Percentiles rank a stretch among this genome's conserved stretches.
phyloP scores from a whole-genome alignment of 2,888 invertebrate species.

The Leuctra nigra region DNA sequence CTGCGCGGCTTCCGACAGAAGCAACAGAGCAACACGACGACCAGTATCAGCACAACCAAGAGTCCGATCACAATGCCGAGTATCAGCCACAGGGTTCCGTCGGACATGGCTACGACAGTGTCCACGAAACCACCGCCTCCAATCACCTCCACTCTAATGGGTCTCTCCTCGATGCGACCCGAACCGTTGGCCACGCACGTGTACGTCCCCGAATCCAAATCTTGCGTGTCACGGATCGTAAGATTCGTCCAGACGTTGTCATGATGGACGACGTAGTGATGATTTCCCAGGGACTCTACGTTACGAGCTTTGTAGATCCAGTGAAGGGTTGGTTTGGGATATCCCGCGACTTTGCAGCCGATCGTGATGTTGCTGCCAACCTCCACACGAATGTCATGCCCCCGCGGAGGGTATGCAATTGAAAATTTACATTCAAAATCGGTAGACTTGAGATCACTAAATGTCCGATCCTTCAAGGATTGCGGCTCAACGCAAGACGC shows the following conservation, averaged over 20 bases:
- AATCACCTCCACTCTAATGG: constrained; percentile 55
- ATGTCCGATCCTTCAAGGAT: not conserved
- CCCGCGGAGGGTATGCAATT: constrained; percentile 46
- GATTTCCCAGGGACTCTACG: constrained; percentile 34
- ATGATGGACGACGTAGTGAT: constrained; percentile 4
- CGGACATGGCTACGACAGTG: constrained; percentile 38
- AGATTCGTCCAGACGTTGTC: constrained; percentile 53
- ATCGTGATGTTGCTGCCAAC: constrained; percentile 61
- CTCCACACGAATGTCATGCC: constrained; percentile 52
- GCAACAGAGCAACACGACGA: constrained; percentile 47
- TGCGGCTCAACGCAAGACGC: constrained; percentile 66
- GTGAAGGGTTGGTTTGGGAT: constrained; percentile 67
- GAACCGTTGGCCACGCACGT: constrained; percentile 75
- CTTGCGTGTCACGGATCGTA: constrained; percentile 55
- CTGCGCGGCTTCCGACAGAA: constrained; percentile 54
- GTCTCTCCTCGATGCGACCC: constrained; percentile 71
- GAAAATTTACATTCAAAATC: constrained; percentile 17
- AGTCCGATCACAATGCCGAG: constrained; percentile 43
- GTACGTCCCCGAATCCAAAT: constrained; percentile 64
- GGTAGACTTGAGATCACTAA: constrained; percentile 3
- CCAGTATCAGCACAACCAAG: constrained; percentile 45
- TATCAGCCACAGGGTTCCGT: constrained; percentile 38
- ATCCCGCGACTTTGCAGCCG: constrained; percentile 66
- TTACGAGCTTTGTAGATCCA: constrained; percentile 64
- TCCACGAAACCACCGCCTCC: constrained; percentile 40